Evolutionary conservation across 2,888 invertebrate species (phyloP).

Genomic region (Lysandra bellargus): DNA sequence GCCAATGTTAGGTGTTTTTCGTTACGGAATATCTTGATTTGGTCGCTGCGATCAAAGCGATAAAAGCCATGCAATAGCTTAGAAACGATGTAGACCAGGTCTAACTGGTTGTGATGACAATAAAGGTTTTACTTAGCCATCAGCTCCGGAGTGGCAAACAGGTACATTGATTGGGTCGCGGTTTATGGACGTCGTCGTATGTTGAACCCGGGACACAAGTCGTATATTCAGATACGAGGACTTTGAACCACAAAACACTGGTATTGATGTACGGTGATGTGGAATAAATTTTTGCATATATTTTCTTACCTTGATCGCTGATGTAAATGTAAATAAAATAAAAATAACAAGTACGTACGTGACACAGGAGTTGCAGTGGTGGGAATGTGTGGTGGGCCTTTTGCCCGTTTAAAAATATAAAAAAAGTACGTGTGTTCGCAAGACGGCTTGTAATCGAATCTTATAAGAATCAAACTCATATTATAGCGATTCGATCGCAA

Average conservation of each 20-base stretch:
- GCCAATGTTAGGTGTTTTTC: too few species aligned
- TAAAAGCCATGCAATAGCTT: not conserved
- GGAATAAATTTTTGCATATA: not conserved
- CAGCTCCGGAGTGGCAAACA: constrained; percentile 11
- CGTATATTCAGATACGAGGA: not conserved
- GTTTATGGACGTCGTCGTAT: not conserved
- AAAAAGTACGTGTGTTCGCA: too few species aligned
- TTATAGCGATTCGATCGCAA: too few species aligned
- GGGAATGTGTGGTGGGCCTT: too few species aligned
- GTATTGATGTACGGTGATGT: not conserved
- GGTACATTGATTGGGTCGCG: constrained; percentile 14
- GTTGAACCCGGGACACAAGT: not conserved
- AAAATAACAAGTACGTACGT: too few species aligned
- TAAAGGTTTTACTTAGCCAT: constrained; percentile 18
- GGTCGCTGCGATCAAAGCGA: too few species aligned
- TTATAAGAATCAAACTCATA: too few species aligned
- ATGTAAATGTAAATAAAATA: too few species aligned
- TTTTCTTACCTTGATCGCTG: not conserved
- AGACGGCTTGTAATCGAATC: too few species aligned
- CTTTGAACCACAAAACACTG: not conserved
- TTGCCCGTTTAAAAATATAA: too few species aligned
- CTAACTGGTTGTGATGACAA: not conserved
- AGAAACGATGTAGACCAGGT: not conserved
- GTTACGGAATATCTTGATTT: too few species aligned
- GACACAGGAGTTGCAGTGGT: too few species aligned